Conservation (phyloP, 92 coral and sea anemone species). For the Zoanthus sansibaricus region DNA sequence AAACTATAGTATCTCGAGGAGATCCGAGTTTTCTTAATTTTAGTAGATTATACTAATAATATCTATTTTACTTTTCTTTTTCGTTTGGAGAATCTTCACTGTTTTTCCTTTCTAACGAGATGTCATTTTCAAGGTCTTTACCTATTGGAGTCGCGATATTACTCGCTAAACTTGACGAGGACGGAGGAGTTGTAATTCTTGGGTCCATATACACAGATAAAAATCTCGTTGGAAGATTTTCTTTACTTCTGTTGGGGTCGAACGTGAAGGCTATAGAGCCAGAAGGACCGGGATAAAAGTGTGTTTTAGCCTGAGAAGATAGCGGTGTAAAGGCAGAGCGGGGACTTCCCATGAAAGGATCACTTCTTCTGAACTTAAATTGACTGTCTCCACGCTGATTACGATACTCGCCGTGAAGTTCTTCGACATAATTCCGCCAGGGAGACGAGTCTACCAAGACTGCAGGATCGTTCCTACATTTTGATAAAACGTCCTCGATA, state of each 20-base stretch:
- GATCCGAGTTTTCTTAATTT: background rate
- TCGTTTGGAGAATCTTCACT: slow-evolving; percentile 31
- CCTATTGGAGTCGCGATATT: background rate
- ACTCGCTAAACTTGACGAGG: slow-evolving; percentile 10
- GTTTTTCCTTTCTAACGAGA: slow-evolving; percentile 38
- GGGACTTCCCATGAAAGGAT: slow-evolving; percentile 76
- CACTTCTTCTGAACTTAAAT: slow-evolving; percentile 75
- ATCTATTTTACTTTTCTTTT: slow-evolving; percentile 9
- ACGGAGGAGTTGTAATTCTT: slow-evolving; percentile 46
- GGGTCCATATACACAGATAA: slow-evolving; percentile 75
- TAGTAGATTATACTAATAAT: background rate
- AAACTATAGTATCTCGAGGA: too few relatives aligned
- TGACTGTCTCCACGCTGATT: slow-evolving; percentile 62
- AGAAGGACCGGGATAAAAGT: slow-evolving; percentile 65
- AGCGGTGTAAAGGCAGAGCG: slow-evolving; percentile 88
- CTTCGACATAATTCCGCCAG: slow-evolving; percentile 73
- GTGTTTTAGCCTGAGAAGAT: slow-evolving; percentile 74
- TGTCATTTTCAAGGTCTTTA: slow-evolving; percentile 33
- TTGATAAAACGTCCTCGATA: slow-evolving; percentile 90
- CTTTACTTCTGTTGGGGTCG: slow-evolving; percentile 74
- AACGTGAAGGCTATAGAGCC: slow-evolving; percentile 75
- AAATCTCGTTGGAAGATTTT: slow-evolving; percentile 56
- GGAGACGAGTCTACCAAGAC: slow-evolving; percentile 74
- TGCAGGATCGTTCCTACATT: slow-evolving; percentile 80
- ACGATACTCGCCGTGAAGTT: slow-evolving; percentile 73